Base-by-base conservation (phyloP, 2,113 vertebrate species). In the Boulengerochromis microlepis region DNA sequence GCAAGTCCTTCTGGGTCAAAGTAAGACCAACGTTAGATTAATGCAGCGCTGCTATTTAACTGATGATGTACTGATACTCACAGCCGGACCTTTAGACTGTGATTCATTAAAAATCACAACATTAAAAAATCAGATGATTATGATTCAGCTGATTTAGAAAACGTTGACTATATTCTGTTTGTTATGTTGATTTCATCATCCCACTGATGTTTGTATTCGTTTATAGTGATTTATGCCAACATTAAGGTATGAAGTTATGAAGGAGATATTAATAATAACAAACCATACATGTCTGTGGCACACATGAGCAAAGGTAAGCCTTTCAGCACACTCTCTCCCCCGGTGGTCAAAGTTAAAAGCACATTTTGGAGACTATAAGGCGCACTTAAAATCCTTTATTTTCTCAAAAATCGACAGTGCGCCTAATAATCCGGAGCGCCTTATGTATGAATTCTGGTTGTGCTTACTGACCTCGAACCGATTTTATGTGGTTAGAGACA, bases 391-490 rank as follows among this genome's bases (percentile, higher is more conserved):
- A 31, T 61, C 57, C 8, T 31, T 61, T 18, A 61, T 61, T 61
- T 61, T 61, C 57, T 61, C 57, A 61, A 31, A 61, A 61, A 0
- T 18, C 8, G 2, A 31, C 57, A 61, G 26, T 4, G 56, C 1
- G 26, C 0, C 56, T 59, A 9, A 29, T 59, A 9, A 59, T 59
- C 24, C 0, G 7, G 56, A 0, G 26, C 13, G 0, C 24, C 56
- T 57, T 13, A 31, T 18, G 57, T 61, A 18, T 61, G 57, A 61
- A 31, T 31, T 16, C 57, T 1, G 57, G 57, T 61, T 31, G 57
- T 18, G 57, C 2, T 10, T 31, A 61, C 57, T 61, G 57, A 31
- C 15, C 57, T 18, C 5, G 13, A 59, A 59, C 26, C 13, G 3
- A 59, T 31, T 59, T 59, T 10, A 59, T 59, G 56, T 59, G 26